Conservation (phyloP, 2,888 invertebrate genomes). For the Chrysolina oricalcia region DNA sequence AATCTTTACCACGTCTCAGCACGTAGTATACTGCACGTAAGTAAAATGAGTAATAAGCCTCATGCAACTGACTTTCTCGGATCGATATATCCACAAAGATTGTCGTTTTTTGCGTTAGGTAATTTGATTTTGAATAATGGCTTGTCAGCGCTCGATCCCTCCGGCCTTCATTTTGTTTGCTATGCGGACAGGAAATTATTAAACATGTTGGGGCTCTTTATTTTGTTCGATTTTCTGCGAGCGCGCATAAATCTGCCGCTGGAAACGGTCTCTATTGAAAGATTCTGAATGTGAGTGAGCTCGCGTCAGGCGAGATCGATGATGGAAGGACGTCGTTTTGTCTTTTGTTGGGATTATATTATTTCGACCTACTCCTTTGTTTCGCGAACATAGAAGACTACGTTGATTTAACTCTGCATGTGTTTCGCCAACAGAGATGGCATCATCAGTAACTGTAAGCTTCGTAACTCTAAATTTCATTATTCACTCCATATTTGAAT, state of each 20-base stretch:
- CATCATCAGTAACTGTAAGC: too few species aligned
- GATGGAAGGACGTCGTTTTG: background rate
- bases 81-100: slow-evolving; percentile 15
- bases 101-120: slow-evolving; percentile 24
- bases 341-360: background rate
- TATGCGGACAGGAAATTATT: slow-evolving; percentile 30
- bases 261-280: background rate
- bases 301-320: background rate
- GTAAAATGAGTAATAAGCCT: background rate
- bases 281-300: slow-evolving; percentile 20
- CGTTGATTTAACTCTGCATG: too few species aligned
- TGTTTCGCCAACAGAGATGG: too few species aligned
- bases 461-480: too few species aligned
- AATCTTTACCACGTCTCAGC: background rate
- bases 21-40: slow-evolving; percentile 11
- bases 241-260: slow-evolving; percentile 12
- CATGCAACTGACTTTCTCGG: slow-evolving; percentile 4
- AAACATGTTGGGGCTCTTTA: slow-evolving; percentile 16
- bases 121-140: slow-evolving; percentile 32
- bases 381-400: too few species aligned
- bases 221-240: slow-evolving; percentile 18
- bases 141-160: slow-evolving; percentile 27
- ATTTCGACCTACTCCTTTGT: background rate
- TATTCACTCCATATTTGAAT: too few species aligned
- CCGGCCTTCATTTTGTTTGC: slow-evolving; percentile 23